These are phyloP conservation scores for Hepsetus odoe DNA, from an alignment of 2,113 vertebrate genomes.

Conservation along the genomic window DNA sequence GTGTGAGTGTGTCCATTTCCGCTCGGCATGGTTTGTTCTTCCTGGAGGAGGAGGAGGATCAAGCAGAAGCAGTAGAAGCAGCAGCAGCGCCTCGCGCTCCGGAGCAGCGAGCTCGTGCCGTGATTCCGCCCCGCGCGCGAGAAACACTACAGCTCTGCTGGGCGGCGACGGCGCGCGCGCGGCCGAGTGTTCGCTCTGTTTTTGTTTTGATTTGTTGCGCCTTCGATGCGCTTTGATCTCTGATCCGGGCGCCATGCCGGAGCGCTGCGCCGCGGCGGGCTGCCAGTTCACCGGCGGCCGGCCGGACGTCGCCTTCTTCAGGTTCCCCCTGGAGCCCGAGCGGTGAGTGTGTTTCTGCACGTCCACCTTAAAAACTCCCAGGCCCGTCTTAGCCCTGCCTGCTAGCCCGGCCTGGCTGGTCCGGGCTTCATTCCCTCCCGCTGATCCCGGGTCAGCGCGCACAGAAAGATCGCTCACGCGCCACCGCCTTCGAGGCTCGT, in stretches of 20 bases:
- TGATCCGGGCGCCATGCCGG: no score
- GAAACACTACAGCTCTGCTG: background rate
- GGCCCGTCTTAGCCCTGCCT: conserved; percentile 26
- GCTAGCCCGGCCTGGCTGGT: conserved; percentile 38
- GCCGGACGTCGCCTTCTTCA: conserved; percentile 78
- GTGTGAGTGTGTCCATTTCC: conserved; percentile 50
- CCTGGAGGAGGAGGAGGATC: conserved; percentile 25
- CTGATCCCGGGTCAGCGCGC: background rate
- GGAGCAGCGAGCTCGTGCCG: conserved; percentile 43
- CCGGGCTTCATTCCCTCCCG: background rate
- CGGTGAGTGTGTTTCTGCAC: conserved; percentile 70
- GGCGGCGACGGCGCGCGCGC: background rate
- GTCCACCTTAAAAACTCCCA: background rate
- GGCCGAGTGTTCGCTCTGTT: background rate
- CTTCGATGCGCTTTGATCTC: no score
- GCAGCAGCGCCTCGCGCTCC: conserved; percentile 25
- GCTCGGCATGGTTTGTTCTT: conserved; percentile 48
- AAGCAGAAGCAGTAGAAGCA: conserved; percentile 36
- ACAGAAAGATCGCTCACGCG: no score
- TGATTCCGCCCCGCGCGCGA: conserved; percentile 16
- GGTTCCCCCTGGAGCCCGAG: conserved; percentile 77
- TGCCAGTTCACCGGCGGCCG: conserved; percentile 83
- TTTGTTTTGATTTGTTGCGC: conserved; percentile 14
- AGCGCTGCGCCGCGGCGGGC: conserved; percentile 88
- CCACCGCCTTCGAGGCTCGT: background rate